A percentile compares a stretch with the other conserved stretches of the same genome.
These are phyloP conservation scores for Schizotus pectinicornis DNA, from an alignment of 2,888 invertebrate species.

Conservation along the genomic window DNA sequence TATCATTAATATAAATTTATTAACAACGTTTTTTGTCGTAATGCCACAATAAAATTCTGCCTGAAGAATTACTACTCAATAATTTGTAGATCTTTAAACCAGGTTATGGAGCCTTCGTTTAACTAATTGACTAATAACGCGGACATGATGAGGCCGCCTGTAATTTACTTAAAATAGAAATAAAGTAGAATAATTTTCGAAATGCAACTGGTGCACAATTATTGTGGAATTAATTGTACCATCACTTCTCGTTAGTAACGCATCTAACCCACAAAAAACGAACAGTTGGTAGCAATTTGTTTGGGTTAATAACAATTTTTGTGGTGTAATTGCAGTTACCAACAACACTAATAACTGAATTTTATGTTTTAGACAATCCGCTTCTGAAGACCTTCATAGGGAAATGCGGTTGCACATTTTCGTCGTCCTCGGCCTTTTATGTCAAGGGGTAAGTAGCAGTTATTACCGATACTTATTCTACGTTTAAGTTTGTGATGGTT, in stretches of 20 bases:
- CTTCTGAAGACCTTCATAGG: slow-evolving; percentile 54
- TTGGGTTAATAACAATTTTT: neutral
- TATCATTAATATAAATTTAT: no score
- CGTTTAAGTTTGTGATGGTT: neutral
- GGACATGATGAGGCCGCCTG: no score
- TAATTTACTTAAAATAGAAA: no score
- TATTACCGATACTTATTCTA: neutral
- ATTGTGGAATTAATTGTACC: neutral
- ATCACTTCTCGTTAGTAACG: neutral
- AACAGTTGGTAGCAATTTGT: slow-evolving; percentile 6
- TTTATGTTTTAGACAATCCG: slow-evolving; percentile 40
- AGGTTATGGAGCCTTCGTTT: no score
- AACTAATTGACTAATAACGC: no score
- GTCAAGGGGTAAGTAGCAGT: slow-evolving; percentile 59
- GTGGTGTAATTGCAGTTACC: slow-evolving; percentile 35
- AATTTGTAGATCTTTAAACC: no score
- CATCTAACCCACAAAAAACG: slow-evolving; percentile 6
- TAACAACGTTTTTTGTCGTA: no score
- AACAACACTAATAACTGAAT: slow-evolving; percentile 27
- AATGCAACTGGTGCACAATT: slow-evolving; percentile 3
- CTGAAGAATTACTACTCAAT: no score
- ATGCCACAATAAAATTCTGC: no score
- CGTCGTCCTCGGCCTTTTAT: slow-evolving; percentile 60
- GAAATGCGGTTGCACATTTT: slow-evolving; percentile 60
- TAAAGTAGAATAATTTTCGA: neutral